phyloP scores from a whole-genome alignment of 2,888 invertebrate species.

The Morinoia aosen region DNA sequence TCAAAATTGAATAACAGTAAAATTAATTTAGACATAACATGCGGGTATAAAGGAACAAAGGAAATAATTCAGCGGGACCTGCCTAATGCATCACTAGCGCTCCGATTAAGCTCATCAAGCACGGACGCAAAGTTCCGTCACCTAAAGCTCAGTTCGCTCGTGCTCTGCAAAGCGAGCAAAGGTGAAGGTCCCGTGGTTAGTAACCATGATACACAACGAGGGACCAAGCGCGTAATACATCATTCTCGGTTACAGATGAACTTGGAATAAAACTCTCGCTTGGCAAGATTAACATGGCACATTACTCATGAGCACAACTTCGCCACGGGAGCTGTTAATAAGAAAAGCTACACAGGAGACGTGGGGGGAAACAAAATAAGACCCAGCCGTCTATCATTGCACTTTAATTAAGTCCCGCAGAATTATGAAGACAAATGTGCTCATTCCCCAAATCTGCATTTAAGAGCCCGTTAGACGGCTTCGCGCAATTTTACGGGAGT shows the following conservation, averaged over 20 bases:
- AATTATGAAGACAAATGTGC: conserved; percentile 51
- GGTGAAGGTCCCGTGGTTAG: background rate
- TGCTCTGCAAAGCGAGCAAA: background rate
- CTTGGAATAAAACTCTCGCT: conserved; percentile 42
- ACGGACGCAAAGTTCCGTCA: too few relatives aligned
- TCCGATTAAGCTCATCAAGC: too few relatives aligned
- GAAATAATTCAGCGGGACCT: too few relatives aligned
- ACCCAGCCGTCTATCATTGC: conserved; percentile 45
- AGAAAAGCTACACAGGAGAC: conserved; percentile 44
- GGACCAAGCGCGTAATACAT: background rate
- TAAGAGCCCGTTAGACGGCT: conserved; percentile 32
- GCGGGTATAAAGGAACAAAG: too few relatives aligned
- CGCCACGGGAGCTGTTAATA: conserved; percentile 37
- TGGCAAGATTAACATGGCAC: conserved; percentile 49
- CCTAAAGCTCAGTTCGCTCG: background rate
- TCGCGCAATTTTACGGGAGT: background rate
- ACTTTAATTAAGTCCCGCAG: conserved; percentile 50
- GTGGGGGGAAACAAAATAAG: background rate
- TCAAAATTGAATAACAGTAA: too few relatives aligned
- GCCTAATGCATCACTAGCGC: too few relatives aligned
- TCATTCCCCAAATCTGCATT: conserved; percentile 42
- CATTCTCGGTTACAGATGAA: conserved; percentile 46
- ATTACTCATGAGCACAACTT: conserved; percentile 35
- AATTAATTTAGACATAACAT: too few relatives aligned
- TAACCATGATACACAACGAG: background rate